These are phyloP conservation scores for Megalurothrips usitatus DNA, from an alignment of 2,888 invertebrate species.

Conservation along the genomic window DNA sequence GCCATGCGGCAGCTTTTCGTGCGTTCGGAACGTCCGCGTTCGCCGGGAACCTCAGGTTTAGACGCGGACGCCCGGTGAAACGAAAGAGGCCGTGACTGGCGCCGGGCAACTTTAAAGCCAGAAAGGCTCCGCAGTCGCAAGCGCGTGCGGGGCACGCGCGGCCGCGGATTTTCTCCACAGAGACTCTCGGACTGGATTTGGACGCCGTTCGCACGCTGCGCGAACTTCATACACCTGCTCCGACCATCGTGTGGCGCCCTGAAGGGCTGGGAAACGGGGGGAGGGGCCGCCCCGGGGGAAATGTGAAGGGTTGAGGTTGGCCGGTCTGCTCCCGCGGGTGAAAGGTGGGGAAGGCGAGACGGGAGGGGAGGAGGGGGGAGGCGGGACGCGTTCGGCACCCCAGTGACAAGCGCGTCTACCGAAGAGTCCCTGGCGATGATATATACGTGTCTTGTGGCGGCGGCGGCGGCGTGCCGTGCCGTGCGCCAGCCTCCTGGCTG, in stretches of 20 bases:
- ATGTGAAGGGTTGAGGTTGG: not conserved
- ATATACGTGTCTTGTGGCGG: constrained; percentile 22
- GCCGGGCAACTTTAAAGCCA: not conserved
- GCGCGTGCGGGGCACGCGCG: not conserved
- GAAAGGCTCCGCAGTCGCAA: not conserved
- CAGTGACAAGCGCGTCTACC: constrained; percentile 1
- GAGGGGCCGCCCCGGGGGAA: not conserved
- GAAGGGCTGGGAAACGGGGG: not conserved
- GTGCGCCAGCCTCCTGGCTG: not conserved
- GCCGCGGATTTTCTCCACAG: too few species aligned
- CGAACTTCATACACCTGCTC: not conserved
- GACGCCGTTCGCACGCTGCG: not conserved
- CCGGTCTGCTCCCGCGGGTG: not conserved
- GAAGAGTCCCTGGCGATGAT: constrained; percentile 14
- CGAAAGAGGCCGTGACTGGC: not conserved
- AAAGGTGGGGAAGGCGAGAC: not conserved
- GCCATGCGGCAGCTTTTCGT: too few species aligned
- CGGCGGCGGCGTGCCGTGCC: not conserved
- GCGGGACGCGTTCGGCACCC: not conserved
- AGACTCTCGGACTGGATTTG: not conserved
- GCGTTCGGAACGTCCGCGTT: too few species aligned
- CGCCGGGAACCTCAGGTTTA: too few species aligned
- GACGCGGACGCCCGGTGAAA: not conserved
- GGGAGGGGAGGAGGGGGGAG: not conserved
- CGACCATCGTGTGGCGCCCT: not conserved